Percentiles rank a stretch among this genome's conserved stretches.
These are phyloP conservation scores for Drosophila ambigua DNA, from an alignment of 1,140 invertebrate genomes.

Conservation along the genomic window DNA sequence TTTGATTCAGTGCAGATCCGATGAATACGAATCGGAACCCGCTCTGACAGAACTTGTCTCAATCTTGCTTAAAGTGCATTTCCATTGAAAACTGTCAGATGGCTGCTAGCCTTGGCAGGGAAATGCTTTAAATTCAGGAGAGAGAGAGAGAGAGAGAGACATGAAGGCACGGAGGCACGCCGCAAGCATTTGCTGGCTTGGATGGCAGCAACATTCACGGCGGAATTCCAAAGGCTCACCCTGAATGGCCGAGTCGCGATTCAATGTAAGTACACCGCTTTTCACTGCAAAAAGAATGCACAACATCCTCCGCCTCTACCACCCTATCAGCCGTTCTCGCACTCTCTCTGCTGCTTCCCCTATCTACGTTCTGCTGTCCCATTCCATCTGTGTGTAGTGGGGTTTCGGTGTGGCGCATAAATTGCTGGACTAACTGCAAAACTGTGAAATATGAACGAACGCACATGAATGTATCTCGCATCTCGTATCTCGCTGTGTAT, in stretches of 20 bases:
- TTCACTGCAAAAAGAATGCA: slow-evolving; percentile 66
- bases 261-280: slow-evolving; percentile 70
- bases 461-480: slow-evolving; percentile 43
- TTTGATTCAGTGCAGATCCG: slow-evolving; percentile 32
- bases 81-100: slow-evolving; percentile 35
- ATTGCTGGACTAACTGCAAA: slow-evolving; percentile 75
- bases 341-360: neutral
- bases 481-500: slow-evolving; percentile 3
- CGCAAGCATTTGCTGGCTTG: slow-evolving; percentile 53
- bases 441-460: slow-evolving; percentile 71
- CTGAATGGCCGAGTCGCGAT: slow-evolving; percentile 48
- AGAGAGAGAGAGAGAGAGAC: too few species aligned
- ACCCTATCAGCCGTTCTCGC: too few species aligned
- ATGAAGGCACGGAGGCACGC: slow-evolving; percentile 14
- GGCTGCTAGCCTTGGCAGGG: slow-evolving; percentile 5
- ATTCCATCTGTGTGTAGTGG: neutral
- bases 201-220: slow-evolving; percentile 40
- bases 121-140: slow-evolving; percentile 30
- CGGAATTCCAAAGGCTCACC: slow-evolving; percentile 44
- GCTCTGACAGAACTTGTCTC: neutral
- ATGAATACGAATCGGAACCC: neutral
- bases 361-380: slow-evolving; percentile 17
- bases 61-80: slow-evolving; percentile 29
- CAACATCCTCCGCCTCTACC: neutral
- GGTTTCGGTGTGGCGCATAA: slow-evolving; percentile 58